A percentile compares a stretch with the other conserved stretches of the same genome.
phyloP scores from a whole-genome alignment of 1,140 invertebrate species.

The Cyclina sinensis region DNA sequence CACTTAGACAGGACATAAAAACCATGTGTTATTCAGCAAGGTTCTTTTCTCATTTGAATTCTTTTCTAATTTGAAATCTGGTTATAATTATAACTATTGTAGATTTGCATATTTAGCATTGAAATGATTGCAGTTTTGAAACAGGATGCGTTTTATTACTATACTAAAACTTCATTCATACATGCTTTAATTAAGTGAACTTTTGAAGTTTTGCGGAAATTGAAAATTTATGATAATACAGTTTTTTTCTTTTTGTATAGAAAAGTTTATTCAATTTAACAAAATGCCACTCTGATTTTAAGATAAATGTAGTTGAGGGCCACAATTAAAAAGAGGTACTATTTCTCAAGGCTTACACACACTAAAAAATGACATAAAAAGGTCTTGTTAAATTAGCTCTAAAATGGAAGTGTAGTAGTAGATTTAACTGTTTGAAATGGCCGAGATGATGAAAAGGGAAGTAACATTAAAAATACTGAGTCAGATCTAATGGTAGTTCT shows the following conservation, averaged over 20 bases:
- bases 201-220: slow-evolving; percentile 35
- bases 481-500: no score
- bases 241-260: neutral
- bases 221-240: slow-evolving; percentile 35
- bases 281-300: neutral
- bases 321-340: no score
- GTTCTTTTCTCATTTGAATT: neutral
- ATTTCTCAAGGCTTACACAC: no score
- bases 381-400: no score
- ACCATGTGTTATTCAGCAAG: neutral
- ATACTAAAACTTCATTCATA: slow-evolving; percentile 42
- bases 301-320: no score
- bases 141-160: slow-evolving; percentile 11
- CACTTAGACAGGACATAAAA: neutral
- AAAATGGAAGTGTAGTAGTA: no score
- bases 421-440: no score
- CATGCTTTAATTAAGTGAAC: slow-evolving; percentile 25
- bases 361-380: no score
- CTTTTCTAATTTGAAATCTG: neutral
- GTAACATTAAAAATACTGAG: no score
- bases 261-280: slow-evolving; percentile 7
- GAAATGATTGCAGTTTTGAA: neutral
- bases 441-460: no score
- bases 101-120: slow-evolving; percentile 13
- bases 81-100: slow-evolving; percentile 17